phyloP scores from a whole-genome alignment of 2,113 vertebrate species.

The Pachyramphus minor region DNA sequence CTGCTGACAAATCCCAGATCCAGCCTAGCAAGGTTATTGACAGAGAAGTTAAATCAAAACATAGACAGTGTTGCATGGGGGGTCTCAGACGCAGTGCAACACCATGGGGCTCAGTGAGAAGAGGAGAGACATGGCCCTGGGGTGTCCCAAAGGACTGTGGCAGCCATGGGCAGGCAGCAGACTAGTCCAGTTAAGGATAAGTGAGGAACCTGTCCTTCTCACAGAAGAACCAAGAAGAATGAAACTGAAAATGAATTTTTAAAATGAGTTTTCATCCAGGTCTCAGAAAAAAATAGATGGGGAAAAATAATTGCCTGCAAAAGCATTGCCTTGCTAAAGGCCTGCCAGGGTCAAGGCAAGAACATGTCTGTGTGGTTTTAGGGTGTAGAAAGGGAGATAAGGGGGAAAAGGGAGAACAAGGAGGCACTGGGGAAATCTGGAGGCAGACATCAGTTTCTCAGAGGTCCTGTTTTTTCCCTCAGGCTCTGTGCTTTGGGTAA shows the following conservation, averaged over 20 bases:
- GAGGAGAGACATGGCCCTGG: accelerated
- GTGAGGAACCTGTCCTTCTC: neutral
- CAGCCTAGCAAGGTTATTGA: slow-evolving; percentile 4
- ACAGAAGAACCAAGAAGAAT: neutral
- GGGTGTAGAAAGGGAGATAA: neutral
- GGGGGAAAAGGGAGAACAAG: neutral
- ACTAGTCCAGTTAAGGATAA: neutral
- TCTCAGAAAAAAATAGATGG: neutral
- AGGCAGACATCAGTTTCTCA: neutral
- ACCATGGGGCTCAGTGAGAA: neutral
- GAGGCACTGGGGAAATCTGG: neutral
- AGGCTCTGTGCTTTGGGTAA: neutral
- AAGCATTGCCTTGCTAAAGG: neutral
- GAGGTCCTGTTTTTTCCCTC: neutral
- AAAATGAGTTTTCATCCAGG: neutral
- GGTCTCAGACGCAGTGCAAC: neutral
- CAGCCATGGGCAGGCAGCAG: neutral
- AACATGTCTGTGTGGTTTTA: accelerated
- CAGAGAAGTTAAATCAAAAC: neutral
- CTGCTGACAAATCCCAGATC: slow-evolving; percentile 41
- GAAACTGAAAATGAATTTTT: neutral
- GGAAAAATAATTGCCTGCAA: neutral
- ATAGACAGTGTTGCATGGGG: neutral
- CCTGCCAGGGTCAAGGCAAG: neutral
- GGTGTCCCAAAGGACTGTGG: neutral